A percentile compares a stretch with the other conserved stretches of the same genome.
Conservation (phyloP, 2,888 invertebrate genomes). For the Nymphalis urticae region DNA sequence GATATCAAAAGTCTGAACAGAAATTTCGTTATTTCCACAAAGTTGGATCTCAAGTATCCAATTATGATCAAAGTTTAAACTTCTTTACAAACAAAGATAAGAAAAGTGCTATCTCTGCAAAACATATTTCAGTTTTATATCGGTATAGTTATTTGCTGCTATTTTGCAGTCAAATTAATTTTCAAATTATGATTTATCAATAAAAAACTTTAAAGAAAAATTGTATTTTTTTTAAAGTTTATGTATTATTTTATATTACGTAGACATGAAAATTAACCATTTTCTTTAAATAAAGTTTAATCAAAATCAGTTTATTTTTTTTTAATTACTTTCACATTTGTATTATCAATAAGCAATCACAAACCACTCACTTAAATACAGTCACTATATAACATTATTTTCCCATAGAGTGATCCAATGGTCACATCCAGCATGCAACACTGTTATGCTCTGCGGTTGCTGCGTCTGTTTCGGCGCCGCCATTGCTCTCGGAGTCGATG, state of each 20-base stretch:
- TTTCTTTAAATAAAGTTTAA: no score
- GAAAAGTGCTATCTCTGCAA: slow-evolving; percentile 14
- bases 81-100: slow-evolving; percentile 19
- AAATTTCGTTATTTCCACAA: slow-evolving; percentile 6
- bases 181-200: not conserved
- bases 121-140: slow-evolving; percentile 7
- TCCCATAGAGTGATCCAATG: slow-evolving; percentile 93
- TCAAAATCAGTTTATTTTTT: no score
- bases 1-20: not conserved
- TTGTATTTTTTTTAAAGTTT: no score
- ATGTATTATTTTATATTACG: no score
- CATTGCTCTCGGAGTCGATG: slow-evolving; percentile 93
- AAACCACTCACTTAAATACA: no score
- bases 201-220: no score
- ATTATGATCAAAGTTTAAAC: slow-evolving; percentile 27
- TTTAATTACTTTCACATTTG: no score
- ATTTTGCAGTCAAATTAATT: not conserved
- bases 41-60: slow-evolving; percentile 29
- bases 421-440: slow-evolving; percentile 98
- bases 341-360: no score
- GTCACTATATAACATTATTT: not conserved
- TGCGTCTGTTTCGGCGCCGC: slow-evolving; percentile 95
- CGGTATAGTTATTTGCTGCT: not conserved
- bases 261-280: no score
- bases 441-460: slow-evolving; percentile 96